Evolutionary conservation across 2,797 vertebrate genomes (phyloP).

Genomic region (Macroramphosus scolopax): DNA sequence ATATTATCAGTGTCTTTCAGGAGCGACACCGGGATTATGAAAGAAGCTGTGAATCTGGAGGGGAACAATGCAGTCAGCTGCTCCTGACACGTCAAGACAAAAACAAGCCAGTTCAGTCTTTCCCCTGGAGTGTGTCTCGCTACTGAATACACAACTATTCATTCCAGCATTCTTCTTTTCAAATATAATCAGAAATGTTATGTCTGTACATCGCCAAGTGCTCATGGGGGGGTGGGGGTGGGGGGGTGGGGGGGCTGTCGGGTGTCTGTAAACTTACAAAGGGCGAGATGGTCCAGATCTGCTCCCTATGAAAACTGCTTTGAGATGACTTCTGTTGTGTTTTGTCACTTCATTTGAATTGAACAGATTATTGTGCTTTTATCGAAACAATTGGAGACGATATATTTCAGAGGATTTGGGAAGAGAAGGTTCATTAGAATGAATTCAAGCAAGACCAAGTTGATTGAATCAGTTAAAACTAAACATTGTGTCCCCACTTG

Average conservation of each 20-base stretch:
- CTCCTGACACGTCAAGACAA: slow-evolving; percentile 74
- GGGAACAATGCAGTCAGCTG: slow-evolving; percentile 79
- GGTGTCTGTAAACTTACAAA: too few species aligned
- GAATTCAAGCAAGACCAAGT: slow-evolving; percentile 35
- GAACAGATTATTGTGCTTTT: too few species aligned
- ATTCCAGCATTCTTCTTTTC: slow-evolving; percentile 1
- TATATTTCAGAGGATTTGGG: slow-evolving; percentile 2
- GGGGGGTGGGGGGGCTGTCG: too few species aligned
- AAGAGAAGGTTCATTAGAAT: slow-evolving; percentile 20
- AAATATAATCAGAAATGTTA: too few species aligned
- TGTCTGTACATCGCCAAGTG: too few species aligned
- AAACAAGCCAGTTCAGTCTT: slow-evolving; percentile 54
- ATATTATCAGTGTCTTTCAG: slow-evolving; percentile 59
- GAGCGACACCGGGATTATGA: slow-evolving; percentile 50
- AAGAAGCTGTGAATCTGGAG: slow-evolving; percentile 64
- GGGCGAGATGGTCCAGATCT: too few species aligned
- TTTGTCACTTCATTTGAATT: too few species aligned
- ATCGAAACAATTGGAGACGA: too few species aligned
- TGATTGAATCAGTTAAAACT: slow-evolving; percentile 54
- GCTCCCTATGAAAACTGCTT: too few species aligned
- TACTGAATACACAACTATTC: slow-evolving; percentile 44
- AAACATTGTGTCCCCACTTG: slow-evolving; percentile 48
- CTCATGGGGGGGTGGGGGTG: too few species aligned
- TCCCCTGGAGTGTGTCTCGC: slow-evolving; percentile 40
- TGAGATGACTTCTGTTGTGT: too few species aligned